Evolutionary conservation across 2,113 vertebrate species (phyloP).

Genomic region (Gallinago jamesoni): DNA sequence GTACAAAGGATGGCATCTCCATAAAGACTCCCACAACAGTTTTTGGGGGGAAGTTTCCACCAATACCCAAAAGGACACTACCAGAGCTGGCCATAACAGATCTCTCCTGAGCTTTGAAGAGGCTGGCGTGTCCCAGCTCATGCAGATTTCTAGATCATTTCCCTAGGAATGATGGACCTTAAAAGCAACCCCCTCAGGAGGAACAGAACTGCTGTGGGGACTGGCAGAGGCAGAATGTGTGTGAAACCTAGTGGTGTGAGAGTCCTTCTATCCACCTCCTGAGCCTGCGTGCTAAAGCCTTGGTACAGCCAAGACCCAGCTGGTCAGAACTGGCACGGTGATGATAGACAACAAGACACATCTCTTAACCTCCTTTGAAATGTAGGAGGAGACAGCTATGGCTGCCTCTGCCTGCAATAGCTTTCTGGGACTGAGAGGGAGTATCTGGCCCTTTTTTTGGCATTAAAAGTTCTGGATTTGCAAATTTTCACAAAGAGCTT

Average conservation of each 20-base stretch:
- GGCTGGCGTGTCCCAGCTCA: background rate
- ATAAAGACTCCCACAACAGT: background rate
- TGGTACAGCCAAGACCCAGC: background rate
- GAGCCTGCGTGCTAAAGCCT: background rate
- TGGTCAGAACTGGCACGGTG: background rate
- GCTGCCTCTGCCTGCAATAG: background rate
- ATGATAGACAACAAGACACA: background rate
- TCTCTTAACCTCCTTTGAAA: background rate
- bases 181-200: background rate
- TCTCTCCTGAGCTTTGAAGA: background rate
- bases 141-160: background rate
- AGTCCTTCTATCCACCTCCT: background rate
- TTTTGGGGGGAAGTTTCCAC: background rate
- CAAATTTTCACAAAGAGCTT: background rate
- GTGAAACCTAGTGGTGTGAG: background rate
- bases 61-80: background rate
- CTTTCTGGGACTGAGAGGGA: background rate
- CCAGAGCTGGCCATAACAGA: background rate
- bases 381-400: background rate
- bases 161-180: background rate
- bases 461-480: background rate
- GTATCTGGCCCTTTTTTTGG: background rate
- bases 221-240: background rate
- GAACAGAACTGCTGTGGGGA: background rate
- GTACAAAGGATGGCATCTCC: background rate